Conservation (phyloP, 2,888 invertebrate genomes). For the Dascillus cervinus region DNA sequence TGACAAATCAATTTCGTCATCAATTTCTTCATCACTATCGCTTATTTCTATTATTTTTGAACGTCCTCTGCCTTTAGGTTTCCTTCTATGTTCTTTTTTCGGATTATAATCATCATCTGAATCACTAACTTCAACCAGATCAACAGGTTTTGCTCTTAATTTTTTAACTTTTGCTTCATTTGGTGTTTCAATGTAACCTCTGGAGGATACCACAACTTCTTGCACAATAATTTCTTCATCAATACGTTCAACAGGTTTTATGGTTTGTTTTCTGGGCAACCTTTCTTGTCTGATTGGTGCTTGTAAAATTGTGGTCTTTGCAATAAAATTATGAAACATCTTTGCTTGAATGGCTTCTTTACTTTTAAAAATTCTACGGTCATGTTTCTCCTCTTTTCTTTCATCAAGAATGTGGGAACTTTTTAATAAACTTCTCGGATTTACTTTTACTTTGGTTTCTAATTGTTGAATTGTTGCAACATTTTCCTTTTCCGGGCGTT, state of each 20-base stretch:
- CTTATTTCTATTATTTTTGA: conserved; percentile 19
- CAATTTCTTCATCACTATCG: conserved; percentile 20
- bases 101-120: conserved; percentile 33
- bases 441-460: conserved; percentile 20
- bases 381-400: conserved; percentile 17
- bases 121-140: conserved; percentile 34
- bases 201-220: conserved; percentile 36
- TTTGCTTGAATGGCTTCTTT: conserved; percentile 33
- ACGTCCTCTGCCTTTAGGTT: conserved; percentile 14
- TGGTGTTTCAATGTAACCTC: conserved; percentile 31
- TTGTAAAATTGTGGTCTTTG: conserved; percentile 35
- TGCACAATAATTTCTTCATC: conserved; percentile 40
- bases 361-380: conserved; percentile 29
- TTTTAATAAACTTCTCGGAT: conserved; percentile 36
- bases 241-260: conserved; percentile 35
- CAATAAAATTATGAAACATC: conserved; percentile 34
- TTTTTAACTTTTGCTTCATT: conserved; percentile 21
- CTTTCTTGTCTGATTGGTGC: conserved; percentile 35
- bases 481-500: conserved; percentile 36
- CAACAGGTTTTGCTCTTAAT: conserved; percentile 22
- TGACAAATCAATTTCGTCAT: conserved; percentile 24
- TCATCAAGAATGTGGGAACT: conserved; percentile 21
- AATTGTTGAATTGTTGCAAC: conserved; percentile 22
- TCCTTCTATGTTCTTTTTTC: conserved; percentile 17
- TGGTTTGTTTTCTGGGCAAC: conserved; percentile 40